phyloP scores from a whole-genome alignment of 2,797 vertebrate species.

The Peromyscus nudipes region DNA sequence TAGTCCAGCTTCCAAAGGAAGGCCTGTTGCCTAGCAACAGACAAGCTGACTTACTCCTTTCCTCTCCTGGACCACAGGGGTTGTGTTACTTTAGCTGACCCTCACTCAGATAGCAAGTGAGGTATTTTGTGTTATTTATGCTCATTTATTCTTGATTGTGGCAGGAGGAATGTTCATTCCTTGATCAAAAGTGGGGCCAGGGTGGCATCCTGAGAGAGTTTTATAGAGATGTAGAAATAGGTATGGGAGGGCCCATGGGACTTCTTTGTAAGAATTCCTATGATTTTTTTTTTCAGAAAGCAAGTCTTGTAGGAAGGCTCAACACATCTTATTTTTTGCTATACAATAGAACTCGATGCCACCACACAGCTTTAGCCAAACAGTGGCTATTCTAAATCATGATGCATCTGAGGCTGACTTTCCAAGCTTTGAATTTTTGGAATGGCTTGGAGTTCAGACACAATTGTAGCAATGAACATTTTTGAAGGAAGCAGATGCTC shows the following conservation, averaged over 20 bases:
- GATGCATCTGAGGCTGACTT: neutral
- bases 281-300: neutral
- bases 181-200: neutral
- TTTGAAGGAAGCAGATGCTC: neutral
- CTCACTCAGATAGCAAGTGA: too few species aligned
- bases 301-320: neutral
- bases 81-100: neutral
- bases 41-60: neutral
- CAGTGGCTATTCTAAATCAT: too few species aligned
- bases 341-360: neutral
- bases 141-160: neutral
- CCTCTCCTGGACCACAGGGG: neutral
- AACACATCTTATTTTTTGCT: neutral
- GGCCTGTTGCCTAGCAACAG: conserved; percentile 10
- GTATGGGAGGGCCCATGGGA: neutral
- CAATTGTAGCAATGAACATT: neutral
- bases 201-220: neutral
- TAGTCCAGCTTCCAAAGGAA: neutral
- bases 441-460: neutral
- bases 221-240: neutral
- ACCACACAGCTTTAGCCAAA: neutral
- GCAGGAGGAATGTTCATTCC: neutral
- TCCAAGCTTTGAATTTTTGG: neutral
- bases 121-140: neutral
- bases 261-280: neutral